Evolutionary conservation across 2,113 vertebrate species (phyloP).

Genomic region (Lonchura striata): DNA sequence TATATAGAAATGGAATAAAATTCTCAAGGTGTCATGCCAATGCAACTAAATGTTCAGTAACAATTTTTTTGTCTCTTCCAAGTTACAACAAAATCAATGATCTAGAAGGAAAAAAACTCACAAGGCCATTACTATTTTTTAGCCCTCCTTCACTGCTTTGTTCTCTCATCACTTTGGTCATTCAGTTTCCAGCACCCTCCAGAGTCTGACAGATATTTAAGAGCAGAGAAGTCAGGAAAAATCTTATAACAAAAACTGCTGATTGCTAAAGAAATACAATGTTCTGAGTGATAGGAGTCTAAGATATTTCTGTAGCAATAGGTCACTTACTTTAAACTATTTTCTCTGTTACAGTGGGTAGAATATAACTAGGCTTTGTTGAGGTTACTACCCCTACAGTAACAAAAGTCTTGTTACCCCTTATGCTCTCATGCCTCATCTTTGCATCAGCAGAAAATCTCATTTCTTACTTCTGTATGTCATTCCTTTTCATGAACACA

Average conservation of each 20-base stretch:
- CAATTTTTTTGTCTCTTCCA: neutral
- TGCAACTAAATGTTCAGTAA: neutral
- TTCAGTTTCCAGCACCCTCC: neutral
- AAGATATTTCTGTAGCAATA: neutral
- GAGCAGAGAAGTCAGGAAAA: neutral
- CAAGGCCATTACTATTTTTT: neutral
- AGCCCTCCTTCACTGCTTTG: neutral
- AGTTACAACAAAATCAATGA: neutral
- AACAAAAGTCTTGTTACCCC: neutral
- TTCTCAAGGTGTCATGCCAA: neutral
- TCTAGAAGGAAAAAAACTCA: neutral
- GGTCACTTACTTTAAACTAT: neutral
- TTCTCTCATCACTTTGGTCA: neutral
- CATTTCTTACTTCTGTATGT: neutral
- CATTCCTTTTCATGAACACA: constrained; percentile 21
- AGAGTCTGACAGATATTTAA: neutral
- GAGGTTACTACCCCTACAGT: neutral
- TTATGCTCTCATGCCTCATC: neutral
- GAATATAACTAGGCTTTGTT: constrained; percentile 8
- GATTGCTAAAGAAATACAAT: neutral
- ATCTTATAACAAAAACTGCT: neutral
- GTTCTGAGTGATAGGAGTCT: neutral
- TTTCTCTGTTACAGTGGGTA: neutral
- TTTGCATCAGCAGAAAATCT: constrained; percentile 24
- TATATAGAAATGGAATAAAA: neutral